These are phyloP conservation scores for Aphidius colemani DNA, from an alignment of 2,888 invertebrate genomes.

Conservation along the genomic window DNA sequence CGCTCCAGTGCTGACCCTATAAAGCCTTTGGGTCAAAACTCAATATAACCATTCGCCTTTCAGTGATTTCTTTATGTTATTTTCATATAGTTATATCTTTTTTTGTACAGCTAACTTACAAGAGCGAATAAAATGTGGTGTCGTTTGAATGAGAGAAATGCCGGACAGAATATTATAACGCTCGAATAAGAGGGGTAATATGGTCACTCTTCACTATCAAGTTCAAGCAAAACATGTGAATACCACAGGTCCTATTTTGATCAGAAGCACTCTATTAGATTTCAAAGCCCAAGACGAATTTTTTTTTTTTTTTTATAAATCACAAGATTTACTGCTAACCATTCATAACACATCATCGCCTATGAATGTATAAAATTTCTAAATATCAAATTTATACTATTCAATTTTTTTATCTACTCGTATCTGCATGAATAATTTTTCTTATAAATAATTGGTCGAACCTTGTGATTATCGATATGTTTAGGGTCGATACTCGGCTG, in stretches of 20 bases:
- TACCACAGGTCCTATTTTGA: conserved; percentile 38
- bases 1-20: conserved; percentile 58
- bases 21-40: conserved; percentile 37
- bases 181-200: conserved; percentile 47
- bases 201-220: conserved; percentile 13
- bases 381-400: no score
- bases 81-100: conserved; percentile 53
- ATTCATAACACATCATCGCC: neutral
- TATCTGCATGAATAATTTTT: conserved; percentile 4
- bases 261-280: conserved; percentile 45
- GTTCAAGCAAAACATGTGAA: conserved; percentile 34
- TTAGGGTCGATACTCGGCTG: no score
- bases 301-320: conserved; percentile 28
- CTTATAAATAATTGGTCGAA: no score
- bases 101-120: conserved; percentile 8
- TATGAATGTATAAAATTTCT: no score
- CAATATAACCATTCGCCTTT: conserved; percentile 36
- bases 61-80: conserved; percentile 52
- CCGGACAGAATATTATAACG: conserved; percentile 56
- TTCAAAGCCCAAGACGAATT: conserved; percentile 41
- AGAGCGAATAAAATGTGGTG: conserved; percentile 16
- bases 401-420: conserved; percentile 8
- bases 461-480: no score
- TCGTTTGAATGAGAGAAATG: conserved; percentile 33
- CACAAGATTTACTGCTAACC: neutral